phyloP scores from a whole-genome alignment of 2,113 vertebrate genomes.

The Mionectes macconnelli region DNA sequence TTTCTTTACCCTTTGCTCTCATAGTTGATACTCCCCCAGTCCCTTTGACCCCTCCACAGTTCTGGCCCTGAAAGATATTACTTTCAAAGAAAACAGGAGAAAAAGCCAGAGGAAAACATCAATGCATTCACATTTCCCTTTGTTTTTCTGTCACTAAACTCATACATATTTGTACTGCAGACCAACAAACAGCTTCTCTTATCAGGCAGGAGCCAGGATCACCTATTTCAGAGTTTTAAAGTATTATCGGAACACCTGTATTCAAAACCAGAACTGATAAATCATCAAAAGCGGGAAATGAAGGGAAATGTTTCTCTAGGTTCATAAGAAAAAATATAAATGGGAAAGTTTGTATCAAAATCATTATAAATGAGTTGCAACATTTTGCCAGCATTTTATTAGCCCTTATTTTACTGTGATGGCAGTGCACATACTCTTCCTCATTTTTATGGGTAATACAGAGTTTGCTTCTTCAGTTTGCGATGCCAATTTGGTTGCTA shows the following conservation, averaged over 20 bases:
- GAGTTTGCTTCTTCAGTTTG: not conserved
- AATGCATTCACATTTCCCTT: not conserved
- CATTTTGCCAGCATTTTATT: not conserved
- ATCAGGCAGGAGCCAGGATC: constrained; percentile 36
- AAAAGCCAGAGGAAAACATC: not conserved
- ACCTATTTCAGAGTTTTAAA: not conserved
- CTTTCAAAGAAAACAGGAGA: not conserved
- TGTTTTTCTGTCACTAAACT: constrained; percentile 6
- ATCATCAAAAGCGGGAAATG: constrained; percentile 15
- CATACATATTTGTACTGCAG: not conserved
- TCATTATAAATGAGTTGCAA: not conserved
- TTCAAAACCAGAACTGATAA: not conserved
- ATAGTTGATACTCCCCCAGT: not conserved
- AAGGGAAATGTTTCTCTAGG: not conserved
- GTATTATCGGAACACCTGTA: not conserved
- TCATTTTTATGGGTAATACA: not conserved
- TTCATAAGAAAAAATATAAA: not conserved
- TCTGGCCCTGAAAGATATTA: not conserved
- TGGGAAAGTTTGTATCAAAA: not conserved
- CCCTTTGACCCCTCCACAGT: not conserved
- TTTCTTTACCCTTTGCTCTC: not conserved
- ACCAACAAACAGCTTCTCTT: constrained; percentile 34
- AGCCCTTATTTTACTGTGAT: not conserved
- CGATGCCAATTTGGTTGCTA: not conserved
- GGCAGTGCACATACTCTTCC: not conserved